phyloP scores from a whole-genome alignment of 2,888 invertebrate species.

The Saturnia pavonia region DNA sequence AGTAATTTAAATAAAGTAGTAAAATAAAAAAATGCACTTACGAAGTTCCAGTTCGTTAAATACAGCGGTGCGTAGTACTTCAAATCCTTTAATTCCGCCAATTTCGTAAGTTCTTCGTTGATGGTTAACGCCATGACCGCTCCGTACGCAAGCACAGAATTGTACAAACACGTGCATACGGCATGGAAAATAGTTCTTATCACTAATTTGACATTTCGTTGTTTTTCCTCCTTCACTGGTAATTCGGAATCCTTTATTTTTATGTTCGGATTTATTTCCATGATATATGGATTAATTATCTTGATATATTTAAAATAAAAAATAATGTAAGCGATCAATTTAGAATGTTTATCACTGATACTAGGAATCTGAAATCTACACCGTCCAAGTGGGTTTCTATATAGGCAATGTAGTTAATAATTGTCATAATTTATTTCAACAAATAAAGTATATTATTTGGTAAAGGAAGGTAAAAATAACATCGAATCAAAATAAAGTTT shows the following conservation, averaged over 20 bases:
- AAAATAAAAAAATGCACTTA: conserved; percentile 39
- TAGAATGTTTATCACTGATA: not conserved
- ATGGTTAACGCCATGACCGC: conserved; percentile 24
- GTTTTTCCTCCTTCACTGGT: conserved; percentile 19
- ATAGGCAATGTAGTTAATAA: too few relatives aligned
- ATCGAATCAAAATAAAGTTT: not conserved
- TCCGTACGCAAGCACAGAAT: conserved; percentile 26
- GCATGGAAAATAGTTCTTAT: conserved; percentile 28
- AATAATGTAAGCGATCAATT: not conserved
- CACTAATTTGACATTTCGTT: conserved; percentile 14
- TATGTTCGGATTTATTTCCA: conserved; percentile 14
- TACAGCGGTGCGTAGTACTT: conserved; percentile 40
- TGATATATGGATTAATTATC: not conserved
- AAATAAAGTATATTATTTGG: too few relatives aligned
- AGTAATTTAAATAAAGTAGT: not conserved
- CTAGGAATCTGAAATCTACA: not conserved
- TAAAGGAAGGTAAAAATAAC: too few relatives aligned
- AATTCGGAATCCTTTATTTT: conserved; percentile 39
- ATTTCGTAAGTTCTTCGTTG: conserved; percentile 28
- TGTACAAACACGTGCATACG: conserved; percentile 23
- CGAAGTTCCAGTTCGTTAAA: conserved; percentile 59
- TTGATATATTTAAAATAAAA: not conserved
- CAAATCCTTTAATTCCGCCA: conserved; percentile 32
- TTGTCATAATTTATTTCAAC: too few relatives aligned
- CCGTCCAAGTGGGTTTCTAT: too few relatives aligned